Conservation (phyloP, 2,113 vertebrate species). For the Albula goreensis region DNA sequence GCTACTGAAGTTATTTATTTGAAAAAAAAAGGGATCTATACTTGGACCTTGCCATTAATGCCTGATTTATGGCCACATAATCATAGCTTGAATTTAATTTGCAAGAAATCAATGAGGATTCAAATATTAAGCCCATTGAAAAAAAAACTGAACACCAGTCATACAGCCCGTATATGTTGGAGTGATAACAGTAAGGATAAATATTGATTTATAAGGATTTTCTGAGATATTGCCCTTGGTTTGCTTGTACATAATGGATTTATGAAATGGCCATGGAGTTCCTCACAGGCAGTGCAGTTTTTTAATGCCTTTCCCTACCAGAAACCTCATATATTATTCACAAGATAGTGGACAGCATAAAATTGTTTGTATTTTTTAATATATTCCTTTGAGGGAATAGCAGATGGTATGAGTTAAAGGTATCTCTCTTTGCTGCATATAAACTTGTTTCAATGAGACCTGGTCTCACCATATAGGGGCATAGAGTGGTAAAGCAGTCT, state of each 20-base stretch:
- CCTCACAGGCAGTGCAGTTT: neutral
- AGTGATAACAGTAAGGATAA: neutral
- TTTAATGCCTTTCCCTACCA: neutral
- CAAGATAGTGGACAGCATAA: neutral
- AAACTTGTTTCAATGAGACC: neutral
- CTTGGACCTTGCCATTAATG: neutral
- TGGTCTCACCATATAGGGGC: neutral
- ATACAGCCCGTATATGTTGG: neutral
- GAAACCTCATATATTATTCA: slow-evolving; percentile 13
- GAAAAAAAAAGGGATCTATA: neutral
- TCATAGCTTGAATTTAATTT: neutral
- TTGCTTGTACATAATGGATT: neutral
- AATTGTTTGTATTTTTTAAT: neutral
- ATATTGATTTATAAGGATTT: neutral
- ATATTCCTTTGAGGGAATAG: slow-evolving; percentile 5
- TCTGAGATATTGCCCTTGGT: neutral
- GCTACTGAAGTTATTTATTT: neutral
- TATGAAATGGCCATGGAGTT: neutral
- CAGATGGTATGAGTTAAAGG: neutral
- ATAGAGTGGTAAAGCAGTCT: neutral
- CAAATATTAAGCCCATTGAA: neutral
- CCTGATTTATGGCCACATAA: neutral
- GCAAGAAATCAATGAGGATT: slow-evolving; percentile 2
- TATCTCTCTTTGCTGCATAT: neutral
- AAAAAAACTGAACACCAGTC: neutral